Evolutionary conservation across 2,797 vertebrate species (phyloP).

Genomic region (Chloroceryle inda): DNA sequence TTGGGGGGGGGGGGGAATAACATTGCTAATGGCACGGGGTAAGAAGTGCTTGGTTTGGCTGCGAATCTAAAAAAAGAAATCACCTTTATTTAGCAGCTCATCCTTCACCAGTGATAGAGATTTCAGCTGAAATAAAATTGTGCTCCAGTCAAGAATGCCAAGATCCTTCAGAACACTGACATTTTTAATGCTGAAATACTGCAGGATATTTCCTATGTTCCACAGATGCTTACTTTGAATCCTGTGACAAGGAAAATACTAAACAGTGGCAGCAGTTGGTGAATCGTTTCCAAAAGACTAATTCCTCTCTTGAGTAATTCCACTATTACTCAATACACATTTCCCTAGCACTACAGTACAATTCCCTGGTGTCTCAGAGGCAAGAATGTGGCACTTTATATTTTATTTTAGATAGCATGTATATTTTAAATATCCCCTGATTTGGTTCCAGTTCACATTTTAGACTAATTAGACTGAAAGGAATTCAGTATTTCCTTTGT

Average conservation of each 20-base stretch:
- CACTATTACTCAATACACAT: conserved; percentile 6
- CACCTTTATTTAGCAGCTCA: conserved; percentile 21
- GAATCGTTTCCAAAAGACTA: conserved; percentile 42
- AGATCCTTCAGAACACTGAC: background rate
- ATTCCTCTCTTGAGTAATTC: conserved; percentile 28
- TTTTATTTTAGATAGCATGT: conserved; percentile 23
- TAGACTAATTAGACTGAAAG: background rate
- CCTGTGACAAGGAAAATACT: conserved; percentile 52
- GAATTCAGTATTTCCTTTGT: background rate
- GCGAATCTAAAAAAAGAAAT: background rate
- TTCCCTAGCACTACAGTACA: conserved; percentile 23
- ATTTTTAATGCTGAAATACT: conserved; percentile 48
- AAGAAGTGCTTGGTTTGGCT: conserved; percentile 24
- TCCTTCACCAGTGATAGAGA: background rate
- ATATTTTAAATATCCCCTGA: background rate
- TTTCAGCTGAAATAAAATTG: conserved; percentile 18
- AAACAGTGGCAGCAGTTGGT: conserved; percentile 37
- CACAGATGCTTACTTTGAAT: conserved; percentile 35
- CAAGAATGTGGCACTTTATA: conserved; percentile 10
- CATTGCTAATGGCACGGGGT: background rate
- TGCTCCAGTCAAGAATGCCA: background rate
- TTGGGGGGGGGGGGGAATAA: background rate
- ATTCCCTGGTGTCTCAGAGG: background rate
- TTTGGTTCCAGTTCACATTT: background rate
- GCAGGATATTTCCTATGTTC: conserved; percentile 29